phyloP scores from a whole-genome alignment of 1,140 invertebrate species.

The Papilio helenus region DNA sequence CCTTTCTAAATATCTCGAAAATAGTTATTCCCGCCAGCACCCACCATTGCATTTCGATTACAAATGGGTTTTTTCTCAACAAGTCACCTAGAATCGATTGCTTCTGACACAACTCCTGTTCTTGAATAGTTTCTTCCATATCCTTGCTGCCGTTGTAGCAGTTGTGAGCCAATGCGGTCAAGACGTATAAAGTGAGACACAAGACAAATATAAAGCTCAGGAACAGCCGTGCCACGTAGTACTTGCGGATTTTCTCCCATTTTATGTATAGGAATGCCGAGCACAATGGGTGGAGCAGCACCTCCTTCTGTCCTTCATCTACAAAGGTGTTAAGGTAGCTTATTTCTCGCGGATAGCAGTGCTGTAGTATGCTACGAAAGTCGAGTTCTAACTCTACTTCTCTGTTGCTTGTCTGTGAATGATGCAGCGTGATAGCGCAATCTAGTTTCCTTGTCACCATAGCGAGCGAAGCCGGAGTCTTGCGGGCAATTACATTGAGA shows the following conservation, averaged over 20 bases:
- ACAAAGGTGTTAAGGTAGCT: conserved; percentile 92
- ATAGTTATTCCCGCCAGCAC: conserved; percentile 88
- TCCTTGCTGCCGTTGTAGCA: conserved; percentile 90
- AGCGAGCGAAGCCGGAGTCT: conserved; percentile 91
- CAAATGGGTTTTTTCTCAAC: conserved; percentile 87
- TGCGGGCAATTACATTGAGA: conserved; percentile 91
- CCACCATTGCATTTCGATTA: conserved; percentile 91
- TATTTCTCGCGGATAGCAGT: conserved; percentile 90
- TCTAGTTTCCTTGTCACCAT: conserved; percentile 91
- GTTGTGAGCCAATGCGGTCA: conserved; percentile 90
- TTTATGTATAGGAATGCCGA: conserved; percentile 93
- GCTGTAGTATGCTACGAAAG: conserved; percentile 90
- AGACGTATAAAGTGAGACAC: conserved; percentile 89
- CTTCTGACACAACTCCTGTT: conserved; percentile 88
- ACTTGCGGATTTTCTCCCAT: conserved; percentile 95
- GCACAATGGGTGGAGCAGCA: conserved; percentile 91
- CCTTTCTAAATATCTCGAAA: conserved; percentile 89
- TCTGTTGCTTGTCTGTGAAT: conserved; percentile 88
- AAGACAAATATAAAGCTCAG: conserved; percentile 92
- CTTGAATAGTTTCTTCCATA: conserved; percentile 87
- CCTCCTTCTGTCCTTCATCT: conserved; percentile 92
- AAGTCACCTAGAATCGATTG: conserved; percentile 89
- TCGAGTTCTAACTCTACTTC: conserved; percentile 92
- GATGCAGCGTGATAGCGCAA: conserved; percentile 89
- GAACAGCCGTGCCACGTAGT: conserved; percentile 90